Base-by-base conservation (phyloP, 2,888 invertebrate genomes). In the Slavum lentiscoides region DNA sequence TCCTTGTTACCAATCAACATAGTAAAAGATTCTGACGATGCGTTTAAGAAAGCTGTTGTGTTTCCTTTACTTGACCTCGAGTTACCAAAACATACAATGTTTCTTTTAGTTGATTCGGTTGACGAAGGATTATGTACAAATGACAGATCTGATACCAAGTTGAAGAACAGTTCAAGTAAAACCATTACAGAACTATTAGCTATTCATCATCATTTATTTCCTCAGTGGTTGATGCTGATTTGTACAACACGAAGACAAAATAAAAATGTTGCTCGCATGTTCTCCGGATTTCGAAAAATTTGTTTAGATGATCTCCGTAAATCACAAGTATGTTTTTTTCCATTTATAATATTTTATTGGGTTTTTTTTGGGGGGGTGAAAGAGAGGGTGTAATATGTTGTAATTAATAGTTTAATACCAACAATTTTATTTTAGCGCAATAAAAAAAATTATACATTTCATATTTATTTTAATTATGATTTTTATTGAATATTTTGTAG, bases 221-320 rank as follows among this genome's bases (percentile, higher is more conserved):
- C 97, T 1, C 94, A 94, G 84, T 98, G 98, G 98, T 87, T 97
- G 74, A 89, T 97, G 82, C 89, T 97, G 3, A 94, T 96, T 3
- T 94, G 94, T 86, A 95, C 96, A 0, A 94, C 95, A 0, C 88
- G 94, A 82, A 91, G 94, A 84, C 95, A 96, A 86, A 94, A 93
- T 84, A 93, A 94, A 86, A 90, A 92, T 84, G 94, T 92, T 85
- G 88, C 81, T 17, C 91, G 92, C 85, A 92, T 94, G 91, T 94
- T 94, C 85, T 91, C 93, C 83, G 91, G 97, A 8, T 97, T 97
- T 87, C 90, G 97, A 37, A 97, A 97, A 87, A 91, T 98, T 84
- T 93, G 94, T 0, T 87, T 98, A 84, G 98, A 98, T 85, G 97
- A 98, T 88, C 87, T 97, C 82, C 90, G 96, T 37, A 94, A 93